Evolutionary conservation across 2,113 vertebrate genomes (phyloP).

Genomic region (Perca fluviatilis): DNA sequence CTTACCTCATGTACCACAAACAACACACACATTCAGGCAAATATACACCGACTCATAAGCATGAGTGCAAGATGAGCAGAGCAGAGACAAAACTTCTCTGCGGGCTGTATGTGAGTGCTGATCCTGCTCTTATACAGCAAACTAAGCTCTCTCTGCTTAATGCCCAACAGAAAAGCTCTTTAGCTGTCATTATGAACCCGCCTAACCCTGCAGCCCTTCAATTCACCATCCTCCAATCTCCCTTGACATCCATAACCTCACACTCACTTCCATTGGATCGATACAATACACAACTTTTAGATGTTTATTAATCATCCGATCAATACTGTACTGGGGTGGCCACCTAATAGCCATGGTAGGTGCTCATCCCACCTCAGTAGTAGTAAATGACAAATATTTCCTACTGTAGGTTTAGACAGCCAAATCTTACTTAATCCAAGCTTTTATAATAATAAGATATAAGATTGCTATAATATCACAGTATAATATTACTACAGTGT

Average conservation of each 20-base stretch:
- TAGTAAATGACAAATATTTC: not conserved
- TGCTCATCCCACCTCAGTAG: not conserved
- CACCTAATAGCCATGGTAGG: too few relatives aligned
- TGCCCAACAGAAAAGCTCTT: conserved; percentile 78
- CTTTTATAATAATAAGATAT: conserved; percentile 1
- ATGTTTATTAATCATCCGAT: not conserved
- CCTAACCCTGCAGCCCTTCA: conserved; percentile 23
- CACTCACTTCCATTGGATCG: conserved; percentile 5
- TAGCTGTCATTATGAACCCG: conserved; percentile 72
- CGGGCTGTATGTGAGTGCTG: conserved; percentile 50
- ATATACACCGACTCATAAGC: conserved; percentile 23
- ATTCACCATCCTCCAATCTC: conserved; percentile 29
- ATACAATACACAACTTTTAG: conserved; percentile 4
- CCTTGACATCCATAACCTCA: conserved; percentile 26
- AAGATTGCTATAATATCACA: not conserved
- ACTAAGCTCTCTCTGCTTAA: conserved; percentile 79
- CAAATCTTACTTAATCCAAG: not conserved
- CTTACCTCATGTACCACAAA: not conserved
- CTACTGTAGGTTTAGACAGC: not conserved
- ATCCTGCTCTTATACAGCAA: conserved; percentile 78
- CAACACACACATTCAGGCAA: conserved; percentile 10
- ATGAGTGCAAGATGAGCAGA: conserved; percentile 51
- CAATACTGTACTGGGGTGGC: not conserved
- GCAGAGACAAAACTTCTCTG: conserved; percentile 43
- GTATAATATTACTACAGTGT: not conserved